phyloP scores from a whole-genome alignment of 2,888 invertebrate species.

The Diplolepis rosae region DNA sequence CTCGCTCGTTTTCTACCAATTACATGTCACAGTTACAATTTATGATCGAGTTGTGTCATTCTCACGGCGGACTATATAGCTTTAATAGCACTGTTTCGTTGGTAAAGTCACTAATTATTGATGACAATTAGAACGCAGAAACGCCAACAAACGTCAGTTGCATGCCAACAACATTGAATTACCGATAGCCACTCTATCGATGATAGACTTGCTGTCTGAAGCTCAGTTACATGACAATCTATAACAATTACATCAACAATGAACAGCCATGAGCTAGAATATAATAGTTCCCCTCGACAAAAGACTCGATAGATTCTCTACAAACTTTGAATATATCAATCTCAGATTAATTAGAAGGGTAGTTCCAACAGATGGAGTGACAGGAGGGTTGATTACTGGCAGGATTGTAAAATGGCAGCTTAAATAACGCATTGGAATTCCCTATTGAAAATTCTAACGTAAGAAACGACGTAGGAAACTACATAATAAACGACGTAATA shows the following conservation, averaged over 20 bases:
- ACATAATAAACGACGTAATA: too few relatives aligned
- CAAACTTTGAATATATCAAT: neutral
- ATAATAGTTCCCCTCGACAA: neutral
- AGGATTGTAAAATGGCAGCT: neutral
- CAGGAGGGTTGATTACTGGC: neutral
- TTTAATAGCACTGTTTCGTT: neutral
- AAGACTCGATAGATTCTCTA: neutral
- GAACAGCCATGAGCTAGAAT: neutral
- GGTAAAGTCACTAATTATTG: neutral
- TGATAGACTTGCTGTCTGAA: neutral
- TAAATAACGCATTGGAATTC: neutral
- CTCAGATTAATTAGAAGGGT: neutral
- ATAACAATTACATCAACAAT: neutral
- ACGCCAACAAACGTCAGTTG: neutral
- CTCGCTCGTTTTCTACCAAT: neutral
- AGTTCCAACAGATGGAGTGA: neutral
- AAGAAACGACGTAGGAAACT: too few relatives aligned
- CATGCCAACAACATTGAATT: slow-evolving; percentile 1
- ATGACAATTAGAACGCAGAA: neutral
- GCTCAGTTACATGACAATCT: too few relatives aligned
- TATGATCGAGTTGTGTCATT: neutral
- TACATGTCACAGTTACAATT: neutral
- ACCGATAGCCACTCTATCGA: neutral
- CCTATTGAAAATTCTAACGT: too few relatives aligned
- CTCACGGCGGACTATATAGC: neutral